These are phyloP conservation scores for Macrostomum lignano DNA, from an alignment of 1,140 invertebrate genomes.

Conservation along the genomic window DNA sequence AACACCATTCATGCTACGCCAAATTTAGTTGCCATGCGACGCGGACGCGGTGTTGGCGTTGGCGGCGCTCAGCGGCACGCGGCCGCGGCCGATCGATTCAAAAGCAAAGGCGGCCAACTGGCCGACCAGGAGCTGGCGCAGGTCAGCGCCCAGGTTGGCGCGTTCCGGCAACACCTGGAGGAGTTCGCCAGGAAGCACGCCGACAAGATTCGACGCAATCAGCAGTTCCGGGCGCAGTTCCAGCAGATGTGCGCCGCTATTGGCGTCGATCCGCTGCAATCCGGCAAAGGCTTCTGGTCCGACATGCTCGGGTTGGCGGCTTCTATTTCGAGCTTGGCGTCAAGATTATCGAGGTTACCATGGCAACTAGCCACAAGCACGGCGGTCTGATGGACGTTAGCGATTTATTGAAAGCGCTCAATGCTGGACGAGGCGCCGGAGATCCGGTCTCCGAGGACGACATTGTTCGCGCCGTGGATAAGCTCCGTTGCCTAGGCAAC, in stretches of 20 bases:
- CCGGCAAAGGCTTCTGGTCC: constrained; percentile 78
- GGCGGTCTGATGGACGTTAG: constrained; percentile 25
- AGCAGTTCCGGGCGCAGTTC: constrained; percentile 72
- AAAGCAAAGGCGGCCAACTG: constrained; percentile 1
- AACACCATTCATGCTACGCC: no score
- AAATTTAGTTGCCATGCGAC: no score
- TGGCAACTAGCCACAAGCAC: constrained; percentile 44
- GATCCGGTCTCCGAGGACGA: constrained; percentile 43
- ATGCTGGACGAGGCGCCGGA: background rate
- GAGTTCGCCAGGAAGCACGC: constrained; percentile 71
- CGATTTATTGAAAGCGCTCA: constrained; percentile 1
- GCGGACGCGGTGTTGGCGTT: no score
- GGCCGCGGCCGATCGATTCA: background rate
- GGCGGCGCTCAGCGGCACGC: no score
- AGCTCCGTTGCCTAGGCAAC: constrained; percentile 69
- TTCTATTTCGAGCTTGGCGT: constrained; percentile 94
- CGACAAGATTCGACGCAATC: constrained; percentile 65
- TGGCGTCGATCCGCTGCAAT: constrained; percentile 86
- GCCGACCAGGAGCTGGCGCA: constrained; percentile 21
- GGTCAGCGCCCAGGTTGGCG: constrained; percentile 71
- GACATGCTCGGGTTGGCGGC: constrained; percentile 76
- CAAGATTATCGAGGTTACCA: constrained; percentile 84
- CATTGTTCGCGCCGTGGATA: constrained; percentile 62
- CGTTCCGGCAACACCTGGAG: constrained; percentile 66
- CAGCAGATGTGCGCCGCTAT: constrained; percentile 97